Evolutionary conservation across 1,140 invertebrate species (phyloP), one percentile per base, ranked within the genome.

Genomic region (Diuraphis noxia): DNA sequence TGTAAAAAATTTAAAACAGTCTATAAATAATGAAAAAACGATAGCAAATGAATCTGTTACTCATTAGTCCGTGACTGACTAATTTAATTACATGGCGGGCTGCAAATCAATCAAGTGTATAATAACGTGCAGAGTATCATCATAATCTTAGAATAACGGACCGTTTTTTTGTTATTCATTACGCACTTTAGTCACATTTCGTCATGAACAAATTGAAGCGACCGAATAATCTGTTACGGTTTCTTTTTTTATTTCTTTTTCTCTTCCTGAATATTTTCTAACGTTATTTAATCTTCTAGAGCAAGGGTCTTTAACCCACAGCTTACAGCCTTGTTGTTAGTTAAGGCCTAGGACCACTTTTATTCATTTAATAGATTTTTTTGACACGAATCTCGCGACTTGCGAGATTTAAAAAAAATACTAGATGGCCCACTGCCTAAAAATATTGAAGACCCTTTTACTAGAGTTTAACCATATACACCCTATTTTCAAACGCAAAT

Each of bases 1-100:
- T 49, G 8, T 17, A 82, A 82, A 82, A 41, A 41, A 82, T n/a
- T 10, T n/a, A 41, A 82, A 82, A 38, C 79, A 10, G 4, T 30
- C 40, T 41, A n/a, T n/a, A 82, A 82, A 41, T 82, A n/a, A 82
- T 30, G 13, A 87, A 92, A 93, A 87, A 87, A 86, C 25, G 43
- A 34, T 1, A 43, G 7, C 13, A 6, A 41, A 43, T 13, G 49
- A 49, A 36, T 87, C 85, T 34, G 43, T 46, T 52, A 87, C 85
- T 87, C 85, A 52, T 36, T n/a, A 52, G 85, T 52, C 85, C 85
- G 85, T 87, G 85, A 52, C 85, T 52, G n/a, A 36, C 43, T 87
- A 87, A 87, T 87, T 87, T 87, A 87, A 87, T 87, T 87, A 49
- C n/a, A 87, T 46, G 85, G 85, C 49, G 34, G 46, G 85, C 46